phyloP scores from a whole-genome alignment of 1,140 invertebrate genomes.

The Cepaea nemoralis region DNA sequence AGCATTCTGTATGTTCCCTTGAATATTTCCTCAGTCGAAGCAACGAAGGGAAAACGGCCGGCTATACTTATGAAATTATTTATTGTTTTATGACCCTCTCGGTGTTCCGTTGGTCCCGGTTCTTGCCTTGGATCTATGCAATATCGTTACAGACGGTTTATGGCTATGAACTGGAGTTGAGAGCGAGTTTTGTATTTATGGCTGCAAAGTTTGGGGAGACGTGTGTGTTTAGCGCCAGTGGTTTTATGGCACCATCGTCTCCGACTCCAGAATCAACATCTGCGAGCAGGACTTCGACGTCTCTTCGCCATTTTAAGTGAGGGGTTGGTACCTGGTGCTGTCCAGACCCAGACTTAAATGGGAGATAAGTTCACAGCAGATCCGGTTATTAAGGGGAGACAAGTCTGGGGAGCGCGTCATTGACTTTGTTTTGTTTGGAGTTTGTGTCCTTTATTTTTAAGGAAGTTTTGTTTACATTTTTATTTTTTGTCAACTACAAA shows the following conservation, averaged over 20 bases:
- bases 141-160: not conserved
- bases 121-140: not conserved
- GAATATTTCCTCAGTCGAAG: not conserved
- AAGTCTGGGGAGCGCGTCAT: too few relatives aligned
- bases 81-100: constrained; percentile 15
- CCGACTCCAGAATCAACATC: not conserved
- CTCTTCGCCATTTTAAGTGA: constrained; percentile 2
- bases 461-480: too few relatives aligned
- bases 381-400: too few relatives aligned
- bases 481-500: too few relatives aligned
- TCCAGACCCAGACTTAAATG: too few relatives aligned
- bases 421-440: too few relatives aligned
- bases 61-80: not conserved
- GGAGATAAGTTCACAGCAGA: too few relatives aligned
- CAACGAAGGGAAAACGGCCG: not conserved
- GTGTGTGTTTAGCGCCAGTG: constrained; percentile 5
- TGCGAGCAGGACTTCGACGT: not conserved
- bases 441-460: too few relatives aligned
- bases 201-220: not conserved
- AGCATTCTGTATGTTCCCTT: not conserved
- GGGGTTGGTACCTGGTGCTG: not conserved
- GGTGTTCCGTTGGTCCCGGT: not conserved
- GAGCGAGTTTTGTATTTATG: not conserved
- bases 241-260: constrained; percentile 1
- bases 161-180: not conserved